Conservation (phyloP, 2,797 vertebrate genomes). For the Tragopan temminckii region DNA sequence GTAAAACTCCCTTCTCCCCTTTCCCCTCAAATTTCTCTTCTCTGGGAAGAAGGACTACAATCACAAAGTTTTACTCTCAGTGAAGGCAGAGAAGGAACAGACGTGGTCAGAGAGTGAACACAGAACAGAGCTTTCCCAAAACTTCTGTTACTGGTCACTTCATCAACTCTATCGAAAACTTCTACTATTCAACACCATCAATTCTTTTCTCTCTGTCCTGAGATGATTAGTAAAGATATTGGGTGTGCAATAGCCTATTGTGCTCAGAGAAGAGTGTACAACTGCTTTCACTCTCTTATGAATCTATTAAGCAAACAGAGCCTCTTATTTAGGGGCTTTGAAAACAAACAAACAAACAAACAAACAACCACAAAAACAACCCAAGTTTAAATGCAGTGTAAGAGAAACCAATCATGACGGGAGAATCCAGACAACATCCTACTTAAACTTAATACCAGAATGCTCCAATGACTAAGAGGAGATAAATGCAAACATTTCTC, state of each 20-base stretch:
- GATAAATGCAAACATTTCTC: background rate
- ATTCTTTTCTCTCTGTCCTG: background rate
- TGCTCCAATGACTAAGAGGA: background rate
- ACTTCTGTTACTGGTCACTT: background rate
- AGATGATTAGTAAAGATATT: background rate
- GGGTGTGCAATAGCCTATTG: background rate
- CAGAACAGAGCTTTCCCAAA: background rate
- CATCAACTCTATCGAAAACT: background rate
- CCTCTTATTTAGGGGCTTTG: background rate
- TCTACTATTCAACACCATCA: fast-evolving
- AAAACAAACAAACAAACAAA: background rate
- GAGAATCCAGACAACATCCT: background rate
- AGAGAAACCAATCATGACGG: background rate
- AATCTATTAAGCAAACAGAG: background rate
- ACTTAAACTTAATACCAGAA: background rate
- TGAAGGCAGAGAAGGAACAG: background rate
- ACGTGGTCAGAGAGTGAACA: background rate
- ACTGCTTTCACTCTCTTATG: background rate
- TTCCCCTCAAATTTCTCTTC: background rate
- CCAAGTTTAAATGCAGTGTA: background rate
- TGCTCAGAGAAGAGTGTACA: background rate
- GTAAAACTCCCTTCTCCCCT: background rate
- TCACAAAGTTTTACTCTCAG: background rate
- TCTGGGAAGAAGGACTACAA: background rate
- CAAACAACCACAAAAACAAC: background rate